These are phyloP conservation scores for Scolopax rusticola DNA, from an alignment of 2,797 vertebrate species.

Conservation along the genomic window DNA sequence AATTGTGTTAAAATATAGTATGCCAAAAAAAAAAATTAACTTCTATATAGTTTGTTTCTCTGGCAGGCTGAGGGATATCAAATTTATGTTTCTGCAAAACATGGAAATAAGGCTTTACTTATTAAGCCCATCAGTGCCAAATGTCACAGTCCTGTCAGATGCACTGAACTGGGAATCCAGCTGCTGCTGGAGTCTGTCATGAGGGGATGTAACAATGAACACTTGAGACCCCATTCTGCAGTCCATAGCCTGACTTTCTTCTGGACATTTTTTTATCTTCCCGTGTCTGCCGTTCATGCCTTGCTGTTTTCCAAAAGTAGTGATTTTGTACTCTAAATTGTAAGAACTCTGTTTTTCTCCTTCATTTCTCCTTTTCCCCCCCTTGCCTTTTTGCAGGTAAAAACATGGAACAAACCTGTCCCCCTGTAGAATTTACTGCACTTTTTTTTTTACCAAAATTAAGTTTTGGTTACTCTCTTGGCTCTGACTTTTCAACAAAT, in stretches of 20 bases:
- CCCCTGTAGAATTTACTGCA: background rate
- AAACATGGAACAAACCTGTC: background rate
- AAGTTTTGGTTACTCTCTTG: background rate
- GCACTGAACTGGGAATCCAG: background rate
- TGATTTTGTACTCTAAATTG: background rate
- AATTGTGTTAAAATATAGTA: background rate
- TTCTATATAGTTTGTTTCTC: background rate
- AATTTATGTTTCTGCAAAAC: background rate
- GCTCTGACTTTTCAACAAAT: background rate
- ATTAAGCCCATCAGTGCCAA: background rate
- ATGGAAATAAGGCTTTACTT: background rate
- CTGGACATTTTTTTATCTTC: no score
- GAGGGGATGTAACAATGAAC: background rate
- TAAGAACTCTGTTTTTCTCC: background rate
- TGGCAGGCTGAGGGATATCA: background rate
- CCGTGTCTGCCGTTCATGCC: background rate
- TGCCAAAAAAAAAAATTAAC: background rate
- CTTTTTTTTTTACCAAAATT: background rate
- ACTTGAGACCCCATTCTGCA: background rate
- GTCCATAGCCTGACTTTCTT: background rate
- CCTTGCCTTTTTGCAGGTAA: background rate
- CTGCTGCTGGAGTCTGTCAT: background rate
- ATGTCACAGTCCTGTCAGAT: background rate
- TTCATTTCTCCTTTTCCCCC: rapidly evolving
- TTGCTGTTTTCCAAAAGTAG: background rate